Evolutionary conservation across 2,888 invertebrate species (phyloP), one percentile per base, ranked within the genome.

Genomic region (Galeopsomyia nigrocyanea): DNA sequence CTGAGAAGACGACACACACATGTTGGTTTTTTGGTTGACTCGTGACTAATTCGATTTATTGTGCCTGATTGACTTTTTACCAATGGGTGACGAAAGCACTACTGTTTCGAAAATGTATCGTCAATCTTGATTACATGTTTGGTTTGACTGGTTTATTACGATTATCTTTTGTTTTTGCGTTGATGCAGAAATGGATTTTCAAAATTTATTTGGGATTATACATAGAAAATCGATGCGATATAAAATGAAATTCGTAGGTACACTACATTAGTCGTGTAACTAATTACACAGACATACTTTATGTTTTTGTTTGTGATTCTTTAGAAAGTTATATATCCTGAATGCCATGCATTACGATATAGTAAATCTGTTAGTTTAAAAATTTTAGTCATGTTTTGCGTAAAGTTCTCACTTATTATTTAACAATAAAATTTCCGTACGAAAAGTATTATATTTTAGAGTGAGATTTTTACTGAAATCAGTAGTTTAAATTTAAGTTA

Each of bases 21-120:
- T 55, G 56, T 76, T 26, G 26, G 2, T 26, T 75, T 80, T 77
- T 75, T 77, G 76, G 77, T 75, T 39, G 39, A 1, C 10, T 72
- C 77, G 78, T 78, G 77, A 80, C 79, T 80, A 80, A 80, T 69
- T 64, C 26, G 3, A 66, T 26, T 5, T 26, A 26, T 6, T 66
- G 16, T 57, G 68, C 53, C 51, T 51, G 46, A 68, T n/a, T 53
- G 6, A 61, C 26, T 61, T 61, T n/a, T 39, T 39, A 10, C 10
- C 3, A 26, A 26, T 39, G 68, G 68, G 53, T 53, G 9, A 60
- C 9, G 22, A 62, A 19, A 51, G 56, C 58, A 65, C 58, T 55
- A 65, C 58, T 55, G 60, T 39, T 74, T 31, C 39, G 17, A 5
- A 26, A 51, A 31, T 56, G 9, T 65, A 58, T 58, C 10, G 31